Evolutionary conservation across 2,113 vertebrate species (phyloP).

Genomic region (Clupea harengus): DNA sequence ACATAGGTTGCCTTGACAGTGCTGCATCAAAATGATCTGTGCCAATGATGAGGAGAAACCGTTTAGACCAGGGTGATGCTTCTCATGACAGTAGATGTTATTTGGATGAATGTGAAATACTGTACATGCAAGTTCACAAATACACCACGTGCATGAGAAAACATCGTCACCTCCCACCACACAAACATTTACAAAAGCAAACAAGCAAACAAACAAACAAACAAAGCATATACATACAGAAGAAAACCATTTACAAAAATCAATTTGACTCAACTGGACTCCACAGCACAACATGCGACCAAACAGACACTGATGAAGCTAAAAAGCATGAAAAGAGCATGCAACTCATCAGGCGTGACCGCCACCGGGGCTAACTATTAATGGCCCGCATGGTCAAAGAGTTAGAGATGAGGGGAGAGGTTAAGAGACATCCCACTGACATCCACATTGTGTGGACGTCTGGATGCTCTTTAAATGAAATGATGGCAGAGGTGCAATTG

Average conservation of each 20-base stretch:
- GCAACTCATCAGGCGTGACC: slow-evolving; percentile 48
- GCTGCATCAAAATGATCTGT: not conserved
- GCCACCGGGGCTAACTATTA: not conserved
- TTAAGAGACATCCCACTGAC: not conserved
- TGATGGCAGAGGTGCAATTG: not conserved
- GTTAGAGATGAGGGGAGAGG: not conserved
- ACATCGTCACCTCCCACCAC: not conserved
- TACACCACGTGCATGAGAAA: not conserved
- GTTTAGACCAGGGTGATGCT: not conserved
- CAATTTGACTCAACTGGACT: not conserved
- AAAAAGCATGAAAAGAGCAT: slow-evolving; percentile 56
- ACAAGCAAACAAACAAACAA: not conserved
- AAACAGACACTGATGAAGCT: not conserved
- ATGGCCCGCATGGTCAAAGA: not conserved
- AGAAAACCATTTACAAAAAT: not conserved
- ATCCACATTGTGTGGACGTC: not conserved
- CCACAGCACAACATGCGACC: not conserved
- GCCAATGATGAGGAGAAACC: not conserved
- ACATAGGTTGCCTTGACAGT: not conserved
- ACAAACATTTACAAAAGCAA: slow-evolving; percentile 3
- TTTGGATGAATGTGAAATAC: slow-evolving; percentile 20
- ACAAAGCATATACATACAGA: slow-evolving; percentile 21
- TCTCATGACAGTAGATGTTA: slow-evolving; percentile 13
- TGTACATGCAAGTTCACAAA: slow-evolving; percentile 23
- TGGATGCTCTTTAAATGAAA: not conserved